Evolutionary conservation across 1,140 invertebrate genomes (phyloP).

Genomic region (Babylonia areolata): DNA sequence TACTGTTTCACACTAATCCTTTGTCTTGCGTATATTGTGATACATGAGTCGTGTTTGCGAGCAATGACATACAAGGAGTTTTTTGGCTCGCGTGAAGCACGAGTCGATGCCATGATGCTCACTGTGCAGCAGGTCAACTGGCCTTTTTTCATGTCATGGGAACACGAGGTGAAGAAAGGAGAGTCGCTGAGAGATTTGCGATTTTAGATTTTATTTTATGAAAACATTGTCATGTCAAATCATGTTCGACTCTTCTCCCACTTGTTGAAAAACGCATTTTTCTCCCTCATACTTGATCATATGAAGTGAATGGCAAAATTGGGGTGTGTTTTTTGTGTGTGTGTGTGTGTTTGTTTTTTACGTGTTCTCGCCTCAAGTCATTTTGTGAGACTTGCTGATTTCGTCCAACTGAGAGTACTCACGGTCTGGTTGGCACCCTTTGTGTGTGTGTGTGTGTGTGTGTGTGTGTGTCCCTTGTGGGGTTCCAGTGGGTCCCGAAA

Average conservation of each 20-base stretch:
- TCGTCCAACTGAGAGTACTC: too few relatives aligned
- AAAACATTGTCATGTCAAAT: not conserved
- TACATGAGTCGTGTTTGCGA: not conserved
- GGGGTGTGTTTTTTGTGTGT: too few relatives aligned
- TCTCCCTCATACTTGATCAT: not conserved
- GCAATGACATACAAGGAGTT: not conserved
- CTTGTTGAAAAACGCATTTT: not conserved
- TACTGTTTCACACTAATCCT: too few relatives aligned
- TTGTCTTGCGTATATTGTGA: too few relatives aligned
- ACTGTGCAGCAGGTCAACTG: not conserved
- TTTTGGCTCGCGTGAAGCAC: not conserved
- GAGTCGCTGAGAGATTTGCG: not conserved
- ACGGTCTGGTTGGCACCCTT: too few relatives aligned
- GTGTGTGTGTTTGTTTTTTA: too few relatives aligned
- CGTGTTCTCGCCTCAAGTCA: too few relatives aligned
- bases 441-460: too few relatives aligned
- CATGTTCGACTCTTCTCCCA: not conserved
- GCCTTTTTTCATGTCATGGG: not conserved
- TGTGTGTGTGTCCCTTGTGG: too few relatives aligned
- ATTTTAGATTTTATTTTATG: too few relatives aligned
- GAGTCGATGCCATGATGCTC: not conserved
- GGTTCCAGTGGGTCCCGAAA: too few relatives aligned
- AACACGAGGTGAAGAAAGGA: not conserved
- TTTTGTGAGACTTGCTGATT: too few relatives aligned
- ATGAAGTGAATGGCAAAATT: not conserved